Percentiles rank a stretch among this genome's conserved stretches.
Evolutionary conservation across 2,888 invertebrate genomes (phyloP).

Genomic region (Vannuccia rotundouncinata): DNA sequence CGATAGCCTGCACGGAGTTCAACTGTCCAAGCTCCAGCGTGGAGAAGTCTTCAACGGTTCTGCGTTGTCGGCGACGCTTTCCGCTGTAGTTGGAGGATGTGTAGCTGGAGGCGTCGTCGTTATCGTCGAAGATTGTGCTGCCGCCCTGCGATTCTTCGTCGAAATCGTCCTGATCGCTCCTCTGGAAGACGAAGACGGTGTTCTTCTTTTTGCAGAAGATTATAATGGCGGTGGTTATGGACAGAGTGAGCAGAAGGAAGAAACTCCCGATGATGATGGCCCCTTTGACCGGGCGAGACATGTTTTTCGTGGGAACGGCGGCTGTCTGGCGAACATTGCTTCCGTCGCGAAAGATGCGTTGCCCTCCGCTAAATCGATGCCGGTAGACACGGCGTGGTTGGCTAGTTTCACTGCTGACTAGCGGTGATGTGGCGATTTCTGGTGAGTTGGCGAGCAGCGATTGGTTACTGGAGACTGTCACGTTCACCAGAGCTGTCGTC

Average conservation of each 20-base stretch:
- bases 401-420: no score
- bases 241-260: slow-evolving; percentile 23
- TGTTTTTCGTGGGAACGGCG: neutral
- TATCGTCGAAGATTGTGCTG: neutral
- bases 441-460: neutral
- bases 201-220: slow-evolving; percentile 29
- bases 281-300: neutral
- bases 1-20: neutral
- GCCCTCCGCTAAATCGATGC: neutral
- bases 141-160: slow-evolving; percentile 1
- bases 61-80: neutral
- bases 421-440: neutral
- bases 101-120: neutral
- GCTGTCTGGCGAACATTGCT: no score
- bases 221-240: slow-evolving; percentile 11
- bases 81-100: neutral
- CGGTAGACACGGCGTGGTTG: neutral
- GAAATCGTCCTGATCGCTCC: slow-evolving; percentile 27
- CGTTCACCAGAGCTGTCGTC: neutral
- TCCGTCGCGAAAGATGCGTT: neutral
- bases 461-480: neutral
- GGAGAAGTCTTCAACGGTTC: neutral
- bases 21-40: neutral
- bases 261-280: slow-evolving; percentile 31
- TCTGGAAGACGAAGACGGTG: slow-evolving; percentile 30